phyloP scores from a whole-genome alignment of 2,797 vertebrate species.

The Fringilla coelebs region DNA sequence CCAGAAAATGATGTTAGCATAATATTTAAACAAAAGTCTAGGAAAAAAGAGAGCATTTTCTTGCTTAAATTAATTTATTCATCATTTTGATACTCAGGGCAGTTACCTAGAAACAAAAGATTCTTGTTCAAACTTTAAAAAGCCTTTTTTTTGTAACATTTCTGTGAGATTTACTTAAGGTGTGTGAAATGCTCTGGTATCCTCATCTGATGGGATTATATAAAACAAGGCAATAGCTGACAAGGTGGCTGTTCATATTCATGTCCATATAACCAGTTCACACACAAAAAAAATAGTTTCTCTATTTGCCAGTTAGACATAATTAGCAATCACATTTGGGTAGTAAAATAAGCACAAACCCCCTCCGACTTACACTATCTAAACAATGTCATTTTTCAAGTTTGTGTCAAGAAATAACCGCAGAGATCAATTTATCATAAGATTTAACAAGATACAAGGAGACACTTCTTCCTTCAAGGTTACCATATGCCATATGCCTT shows the following conservation, averaged over 20 bases:
- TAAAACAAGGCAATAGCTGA: background rate
- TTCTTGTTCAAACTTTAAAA: background rate
- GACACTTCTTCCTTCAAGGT: constrained; percentile 38
- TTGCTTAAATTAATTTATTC: background rate
- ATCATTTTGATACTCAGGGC: background rate
- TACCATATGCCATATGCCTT: constrained; percentile 37
- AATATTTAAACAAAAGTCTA: background rate
- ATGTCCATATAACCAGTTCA: background rate
- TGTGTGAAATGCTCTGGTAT: background rate
- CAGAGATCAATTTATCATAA: background rate
- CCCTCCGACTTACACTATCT: background rate
- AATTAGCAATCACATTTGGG: background rate
- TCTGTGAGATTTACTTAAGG: background rate
- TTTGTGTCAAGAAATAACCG: background rate
- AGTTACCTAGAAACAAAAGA: background rate
- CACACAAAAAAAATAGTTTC: background rate
- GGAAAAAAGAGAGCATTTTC: background rate
- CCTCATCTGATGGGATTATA: background rate
- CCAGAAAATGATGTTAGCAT: fast-evolving
- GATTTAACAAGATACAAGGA: background rate
- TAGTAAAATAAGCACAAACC: background rate
- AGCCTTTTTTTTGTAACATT: background rate
- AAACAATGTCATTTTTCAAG: background rate
- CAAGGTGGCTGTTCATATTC: background rate
- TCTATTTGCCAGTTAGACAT: background rate